Evolutionary conservation across 2,113 vertebrate genomes (phyloP).

Genomic region (Amphiprion percula): DNA sequence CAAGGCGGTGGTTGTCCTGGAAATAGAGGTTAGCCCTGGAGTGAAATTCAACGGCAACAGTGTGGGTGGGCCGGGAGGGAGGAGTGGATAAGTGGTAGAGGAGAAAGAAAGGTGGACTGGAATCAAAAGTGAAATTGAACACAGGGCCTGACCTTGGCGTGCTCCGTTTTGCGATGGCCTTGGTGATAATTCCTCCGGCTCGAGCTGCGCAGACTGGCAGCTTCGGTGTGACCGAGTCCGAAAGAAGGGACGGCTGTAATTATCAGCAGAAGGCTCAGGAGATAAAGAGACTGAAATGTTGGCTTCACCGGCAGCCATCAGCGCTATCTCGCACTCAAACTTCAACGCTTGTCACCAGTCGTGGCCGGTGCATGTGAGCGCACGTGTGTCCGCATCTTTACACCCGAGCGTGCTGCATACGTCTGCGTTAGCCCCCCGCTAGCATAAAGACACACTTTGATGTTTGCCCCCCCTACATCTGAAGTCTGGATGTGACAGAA

Average conservation of each 20-base stretch:
- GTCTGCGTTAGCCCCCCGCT: conserved; percentile 36
- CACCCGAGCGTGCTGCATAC: conserved; percentile 4
- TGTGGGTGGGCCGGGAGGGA: conserved; percentile 46
- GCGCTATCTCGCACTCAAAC: conserved; percentile 61
- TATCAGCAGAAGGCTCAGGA: conserved; percentile 79
- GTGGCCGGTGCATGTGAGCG: not conserved
- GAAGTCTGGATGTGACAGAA: conserved; percentile 67
- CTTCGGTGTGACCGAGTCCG: conserved; percentile 53
- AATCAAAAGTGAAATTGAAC: conserved; percentile 81
- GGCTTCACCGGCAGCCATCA: conserved; percentile 61
- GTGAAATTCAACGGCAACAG: conserved; percentile 58
- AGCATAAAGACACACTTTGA: conserved; percentile 67
- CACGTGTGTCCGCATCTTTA: not conserved
- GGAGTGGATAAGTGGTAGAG: conserved; percentile 69
- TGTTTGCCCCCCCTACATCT: conserved; percentile 31
- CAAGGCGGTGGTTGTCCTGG: conserved; percentile 65
- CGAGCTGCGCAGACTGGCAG: conserved; percentile 52
- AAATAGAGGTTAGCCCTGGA: conserved; percentile 68
- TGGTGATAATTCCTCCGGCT: conserved; percentile 73
- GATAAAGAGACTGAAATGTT: conserved; percentile 75
- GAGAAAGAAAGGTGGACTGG: conserved; percentile 71
- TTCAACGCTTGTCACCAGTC: conserved; percentile 16
- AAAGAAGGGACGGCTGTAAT: conserved; percentile 73
- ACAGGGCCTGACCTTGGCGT: conserved; percentile 79
- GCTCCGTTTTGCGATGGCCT: conserved; percentile 67